Base-by-base conservation (phyloP, 2,888 invertebrate species). In the Morinoia aosen region DNA sequence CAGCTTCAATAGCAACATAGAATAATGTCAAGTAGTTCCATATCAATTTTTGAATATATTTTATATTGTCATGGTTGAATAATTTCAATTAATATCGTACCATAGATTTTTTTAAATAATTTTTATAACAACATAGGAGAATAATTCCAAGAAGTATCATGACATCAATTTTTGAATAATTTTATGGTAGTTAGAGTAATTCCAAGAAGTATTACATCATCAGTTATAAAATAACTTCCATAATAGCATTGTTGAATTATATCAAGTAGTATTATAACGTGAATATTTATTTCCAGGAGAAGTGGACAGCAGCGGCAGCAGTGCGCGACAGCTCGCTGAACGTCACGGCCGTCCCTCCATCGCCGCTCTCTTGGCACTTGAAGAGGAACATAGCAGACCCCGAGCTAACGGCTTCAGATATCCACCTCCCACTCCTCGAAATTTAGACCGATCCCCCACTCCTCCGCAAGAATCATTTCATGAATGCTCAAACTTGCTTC, bases 381-480 rank as follows among this genome's bases (percentile, higher is more conserved):
- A 96, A 94, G 95, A 95, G 95, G 64, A 64, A 19, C 95, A 95
- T 64, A 95, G 95, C 95, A 95, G 95, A 61, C 95, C 95, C 5
- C 56, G 64, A 64, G 95, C 95, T 5, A 64, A 95, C 58, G 95
- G 95, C 64, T 64, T 95, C 64, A 40, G 40, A 64, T 19, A 95
- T 64, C 95, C 64, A 39, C 95, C 95, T 61, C 58, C 95, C 40
- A 40, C 95, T 64, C 95, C 95, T 25, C n/a, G 16, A 48, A 12
- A 8, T 40, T 64, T 96, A 12, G 96, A 96, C 40, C 95, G 96
- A 58, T 95, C 96, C 25, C 96, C 96, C 58, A 96, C 96, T 40
- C 96, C 96, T n/a, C 96, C 95, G n/a, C 76, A 76, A 76, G 76
- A 76, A 25, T 33, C 33, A 33, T 76, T 76, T 16, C 93, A 94